Base-by-base conservation (phyloP, 2,797 vertebrate genomes). In the Bradypus variegatus region DNA sequence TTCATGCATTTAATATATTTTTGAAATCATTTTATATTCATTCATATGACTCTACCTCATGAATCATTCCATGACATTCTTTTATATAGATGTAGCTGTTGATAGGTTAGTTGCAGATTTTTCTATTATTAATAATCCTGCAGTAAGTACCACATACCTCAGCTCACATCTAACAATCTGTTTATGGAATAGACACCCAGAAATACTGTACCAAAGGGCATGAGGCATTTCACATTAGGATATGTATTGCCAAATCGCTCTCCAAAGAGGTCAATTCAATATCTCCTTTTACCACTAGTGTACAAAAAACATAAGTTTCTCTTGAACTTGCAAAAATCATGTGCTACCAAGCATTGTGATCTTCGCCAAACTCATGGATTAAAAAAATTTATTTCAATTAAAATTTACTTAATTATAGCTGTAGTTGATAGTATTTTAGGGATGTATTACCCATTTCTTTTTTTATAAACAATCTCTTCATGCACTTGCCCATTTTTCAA, bases 301-400 rank as follows among this genome's bases (percentile, higher is more conserved):
- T 70, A 23, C 41, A 29, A 80, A 45, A 60, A 76, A 55, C 29
- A 48, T 82, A 53, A 84, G 7, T 82, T 92, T 87, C 16, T 15
- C 18, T 90, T 80, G 62, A n/a, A 76, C 78, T 64, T 83, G 73
- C 10, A 94, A 91, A 91, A 88, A 41, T 85, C 11, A 36, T 41
- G 82, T 65, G 29, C 60, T 12, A 4, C 75, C 29, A 77, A 86
- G n/a, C 6, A 31, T 85, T 92, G 85, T 94, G 62, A 92, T 90
- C 23, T 85, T 58, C 10, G 27, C 53, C 53, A 60, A 87, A 55
- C 77, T 77, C 13, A 88, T 81, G 90, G 69, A 53, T 84, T 67
- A 79, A 76, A 41, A 79, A 75, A n/a, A 87, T n/a, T 60, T 73
- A 53, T 81, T 76, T 85, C 77, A 85, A 76, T 64, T 87, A 18